Conservation (phyloP, 2,113 vertebrate species). For the Cettia cetti region DNA sequence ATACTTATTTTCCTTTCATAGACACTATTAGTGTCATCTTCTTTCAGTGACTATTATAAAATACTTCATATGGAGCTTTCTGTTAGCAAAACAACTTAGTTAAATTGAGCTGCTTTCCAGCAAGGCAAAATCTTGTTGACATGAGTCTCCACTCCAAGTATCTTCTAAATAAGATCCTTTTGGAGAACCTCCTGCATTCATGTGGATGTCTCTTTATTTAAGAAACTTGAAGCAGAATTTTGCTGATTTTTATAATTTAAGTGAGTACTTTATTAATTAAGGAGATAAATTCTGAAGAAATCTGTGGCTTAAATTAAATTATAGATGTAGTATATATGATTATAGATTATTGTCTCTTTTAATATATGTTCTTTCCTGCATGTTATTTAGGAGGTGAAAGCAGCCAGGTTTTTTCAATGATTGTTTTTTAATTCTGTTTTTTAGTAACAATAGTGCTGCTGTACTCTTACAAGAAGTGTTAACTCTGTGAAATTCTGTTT, state of each 20-base stretch:
- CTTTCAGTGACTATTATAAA: background rate
- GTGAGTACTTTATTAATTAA: background rate
- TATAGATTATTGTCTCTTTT: background rate
- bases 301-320: background rate
- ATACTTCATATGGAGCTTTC: background rate
- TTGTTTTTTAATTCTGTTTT: background rate
- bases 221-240: slow-evolving; percentile 27
- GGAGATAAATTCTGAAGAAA: background rate
- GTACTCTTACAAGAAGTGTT: background rate
- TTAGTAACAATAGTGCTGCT: background rate
- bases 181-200: background rate
- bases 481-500: background rate
- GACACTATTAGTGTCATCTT: slow-evolving; percentile 24
- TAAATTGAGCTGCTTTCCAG: slow-evolving; percentile 25
- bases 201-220: background rate
- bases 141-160: background rate
- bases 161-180: background rate
- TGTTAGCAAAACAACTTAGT: background rate
- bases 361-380: background rate
- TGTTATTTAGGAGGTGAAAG: background rate
- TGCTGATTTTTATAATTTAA: background rate
- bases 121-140: background rate
- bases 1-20: slow-evolving; percentile 7
- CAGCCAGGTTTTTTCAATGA: background rate
- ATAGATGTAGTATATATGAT: background rate